Evolutionary conservation across 2,113 vertebrate genomes (phyloP).

Genomic region (Bettongia penicillata): DNA sequence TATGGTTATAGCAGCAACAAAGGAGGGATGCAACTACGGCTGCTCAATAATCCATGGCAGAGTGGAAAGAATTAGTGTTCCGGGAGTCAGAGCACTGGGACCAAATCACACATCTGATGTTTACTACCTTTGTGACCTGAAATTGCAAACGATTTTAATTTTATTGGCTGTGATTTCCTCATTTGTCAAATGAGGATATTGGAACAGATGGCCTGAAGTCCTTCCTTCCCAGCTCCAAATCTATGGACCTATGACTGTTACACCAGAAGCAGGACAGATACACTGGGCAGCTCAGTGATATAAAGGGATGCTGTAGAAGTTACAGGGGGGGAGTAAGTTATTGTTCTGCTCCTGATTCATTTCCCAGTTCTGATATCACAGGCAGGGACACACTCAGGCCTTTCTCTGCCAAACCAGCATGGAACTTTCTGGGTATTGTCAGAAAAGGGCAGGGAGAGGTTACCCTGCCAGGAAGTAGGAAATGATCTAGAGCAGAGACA

Average conservation of each 20-base stretch:
- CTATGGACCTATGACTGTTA: background rate
- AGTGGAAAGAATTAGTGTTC: background rate
- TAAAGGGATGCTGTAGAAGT: background rate
- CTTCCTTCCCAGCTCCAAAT: background rate
- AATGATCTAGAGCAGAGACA: background rate
- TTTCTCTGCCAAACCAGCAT: background rate
- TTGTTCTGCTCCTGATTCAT: background rate
- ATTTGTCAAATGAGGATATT: background rate
- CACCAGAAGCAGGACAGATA: background rate
- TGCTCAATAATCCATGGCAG: background rate
- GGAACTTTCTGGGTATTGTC: background rate
- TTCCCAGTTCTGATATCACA: background rate
- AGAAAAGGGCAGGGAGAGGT: background rate
- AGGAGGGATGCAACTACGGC: background rate
- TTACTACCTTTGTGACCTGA: background rate
- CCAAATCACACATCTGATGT: background rate
- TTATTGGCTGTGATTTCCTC: background rate
- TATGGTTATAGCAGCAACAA: background rate
- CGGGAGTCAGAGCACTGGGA: background rate
- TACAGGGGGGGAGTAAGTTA: background rate
- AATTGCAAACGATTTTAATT: background rate
- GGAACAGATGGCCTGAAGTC: background rate
- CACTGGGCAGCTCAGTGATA: background rate
- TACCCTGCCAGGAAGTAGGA: background rate
- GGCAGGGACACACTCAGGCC: fast-evolving